phyloP scores from a whole-genome alignment of 2,888 invertebrate species.

The Esperia sulphurella region DNA sequence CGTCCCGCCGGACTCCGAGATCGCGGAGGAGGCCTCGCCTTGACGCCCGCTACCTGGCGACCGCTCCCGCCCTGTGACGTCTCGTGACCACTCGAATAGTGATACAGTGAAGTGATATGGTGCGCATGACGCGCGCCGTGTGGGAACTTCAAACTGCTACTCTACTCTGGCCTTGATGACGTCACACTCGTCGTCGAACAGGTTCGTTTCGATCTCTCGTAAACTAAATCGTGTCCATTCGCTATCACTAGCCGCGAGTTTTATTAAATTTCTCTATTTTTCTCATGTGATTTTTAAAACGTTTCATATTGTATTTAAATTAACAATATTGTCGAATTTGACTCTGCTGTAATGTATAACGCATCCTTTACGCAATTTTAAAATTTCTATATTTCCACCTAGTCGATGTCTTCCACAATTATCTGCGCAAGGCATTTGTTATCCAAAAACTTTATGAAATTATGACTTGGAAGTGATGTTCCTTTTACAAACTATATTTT shows the following conservation, averaged over 20 bases:
- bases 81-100: not conserved
- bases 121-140: not conserved
- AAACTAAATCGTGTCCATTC: not conserved
- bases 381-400: conserved; percentile 19
- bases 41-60: conserved; percentile 38
- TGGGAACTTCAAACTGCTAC: no score
- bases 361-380: conserved; percentile 1
- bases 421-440: conserved; percentile 12
- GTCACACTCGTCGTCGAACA: not conserved
- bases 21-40: conserved; percentile 69
- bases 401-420: conserved; percentile 47
- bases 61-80: not conserved
- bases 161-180: not conserved
- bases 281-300: not conserved
- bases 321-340: not conserved
- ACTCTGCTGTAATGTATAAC: not conserved
- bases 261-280: not conserved
- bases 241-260: not conserved
- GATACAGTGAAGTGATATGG: not conserved
- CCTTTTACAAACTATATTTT: not conserved
- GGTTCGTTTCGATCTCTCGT: conserved; percentile 2
- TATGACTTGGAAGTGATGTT: not conserved
- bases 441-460: not conserved
- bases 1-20: conserved; percentile 41
- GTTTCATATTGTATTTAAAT: not conserved